These are phyloP conservation scores for Temnothorax unifasciatus DNA, from an alignment of 2,888 invertebrate genomes.

Conservation along the genomic window DNA sequence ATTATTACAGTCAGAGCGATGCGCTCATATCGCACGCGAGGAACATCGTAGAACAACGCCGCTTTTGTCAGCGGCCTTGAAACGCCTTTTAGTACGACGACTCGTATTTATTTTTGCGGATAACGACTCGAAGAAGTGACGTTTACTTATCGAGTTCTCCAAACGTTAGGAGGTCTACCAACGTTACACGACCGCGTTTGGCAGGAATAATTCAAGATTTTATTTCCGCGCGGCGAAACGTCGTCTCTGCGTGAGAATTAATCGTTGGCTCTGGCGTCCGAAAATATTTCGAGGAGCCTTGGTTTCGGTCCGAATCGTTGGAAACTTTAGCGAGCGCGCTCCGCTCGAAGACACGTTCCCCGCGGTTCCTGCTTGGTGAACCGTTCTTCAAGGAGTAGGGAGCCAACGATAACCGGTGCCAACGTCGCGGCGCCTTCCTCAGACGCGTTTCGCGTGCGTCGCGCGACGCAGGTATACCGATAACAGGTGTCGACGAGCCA, in stretches of 20 bases:
- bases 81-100: constrained; percentile 11
- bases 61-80: constrained; percentile 33
- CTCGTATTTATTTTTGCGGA: constrained; percentile 12
- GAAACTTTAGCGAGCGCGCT: not conserved
- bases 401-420: constrained; percentile 45
- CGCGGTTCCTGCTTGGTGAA: constrained; percentile 39
- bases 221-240: not conserved
- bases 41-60: constrained; percentile 18
- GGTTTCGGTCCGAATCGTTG: not conserved
- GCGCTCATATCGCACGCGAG: constrained; percentile 9
- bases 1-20: not conserved
- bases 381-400: constrained; percentile 51
- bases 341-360: constrained; percentile 29
- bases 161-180: not conserved
- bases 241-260: not conserved
- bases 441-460: constrained; percentile 51
- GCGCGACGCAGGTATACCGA: constrained; percentile 42
- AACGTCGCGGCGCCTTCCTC: constrained; percentile 48
- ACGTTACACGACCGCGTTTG: not conserved
- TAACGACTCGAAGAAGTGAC: constrained; percentile 7
- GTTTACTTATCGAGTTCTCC: not conserved
- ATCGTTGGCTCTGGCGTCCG: not conserved
- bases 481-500: constrained; percentile 20
- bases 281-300: not conserved
- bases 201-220: constrained; percentile 12